Evolutionary conservation across 2,888 invertebrate genomes (phyloP), one percentile per base, ranked within the genome.

Genomic region (Invenusta paracnida): DNA sequence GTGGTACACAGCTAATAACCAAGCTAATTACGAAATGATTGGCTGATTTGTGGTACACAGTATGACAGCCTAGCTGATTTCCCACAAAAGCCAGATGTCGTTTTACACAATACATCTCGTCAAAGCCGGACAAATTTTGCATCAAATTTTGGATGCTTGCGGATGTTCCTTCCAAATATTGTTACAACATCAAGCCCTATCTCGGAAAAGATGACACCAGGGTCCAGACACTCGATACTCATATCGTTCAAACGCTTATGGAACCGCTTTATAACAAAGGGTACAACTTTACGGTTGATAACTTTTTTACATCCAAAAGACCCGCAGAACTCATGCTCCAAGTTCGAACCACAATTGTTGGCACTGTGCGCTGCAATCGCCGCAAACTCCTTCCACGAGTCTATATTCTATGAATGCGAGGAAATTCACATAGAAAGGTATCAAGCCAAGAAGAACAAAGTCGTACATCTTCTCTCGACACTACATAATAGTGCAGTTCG

Each of bases 261-360:
- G 79, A 79, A 79, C 79, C 25, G 23, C 79, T 79, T 79, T 79
- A 79, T 79, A 79, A 79, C 79, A 79, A 79, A 5, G 79, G 79
- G 29, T 79, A 79, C 79, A 79, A 79, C 29, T 2, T 79, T 23
- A 79, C 79, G 2, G n/a, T 79, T 79, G 79, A 79, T 29, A 79
- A 79, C 29, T 79, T 79, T 79, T 79, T 79, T 79, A 79, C 5
- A 25, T 11, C 79, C 79, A 79, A 11, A 79, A 23, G 28, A 79
- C 79, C n/a, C 25, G 79, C 79, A 23, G 28, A 79, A 25, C 79
- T 79, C 79, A 25, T 79, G 79, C 79, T 79, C 79, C 11, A 79
- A 27, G 79, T 79, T 79, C 79, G 79, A 79, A 79, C 79, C 23
- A 79, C 79, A 25, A 79, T 11, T 27, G 79, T 27, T 25, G 28